Conservation (phyloP, 2,113 vertebrate genomes). For the Microtus pennsylvanicus region DNA sequence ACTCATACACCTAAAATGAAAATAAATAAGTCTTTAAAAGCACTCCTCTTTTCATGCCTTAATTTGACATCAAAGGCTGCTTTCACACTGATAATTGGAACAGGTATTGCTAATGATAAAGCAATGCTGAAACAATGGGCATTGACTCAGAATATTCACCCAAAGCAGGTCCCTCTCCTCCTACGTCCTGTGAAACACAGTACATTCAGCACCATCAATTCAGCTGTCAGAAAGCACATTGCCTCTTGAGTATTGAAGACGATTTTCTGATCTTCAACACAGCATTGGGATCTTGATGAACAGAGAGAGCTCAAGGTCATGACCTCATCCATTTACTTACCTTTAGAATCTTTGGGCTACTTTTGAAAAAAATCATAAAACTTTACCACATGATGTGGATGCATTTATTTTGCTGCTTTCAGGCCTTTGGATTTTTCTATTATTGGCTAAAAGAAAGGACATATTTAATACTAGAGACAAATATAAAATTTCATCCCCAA, state of each 20-base stretch:
- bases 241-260: neutral
- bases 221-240: neutral
- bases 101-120: neutral
- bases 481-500: neutral
- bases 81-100: slow-evolving; percentile 27
- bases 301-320: neutral
- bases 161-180: neutral
- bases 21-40: neutral
- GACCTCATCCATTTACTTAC: neutral
- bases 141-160: too few relatives aligned
- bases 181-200: neutral
- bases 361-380: neutral
- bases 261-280: neutral
- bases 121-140: neutral
- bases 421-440: neutral
- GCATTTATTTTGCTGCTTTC: neutral
- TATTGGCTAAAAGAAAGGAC: neutral
- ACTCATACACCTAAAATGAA: neutral
- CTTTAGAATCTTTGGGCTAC: neutral
- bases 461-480: neutral
- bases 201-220: neutral
- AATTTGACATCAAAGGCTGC: neutral
- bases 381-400: neutral
- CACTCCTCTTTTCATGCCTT: neutral
- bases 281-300: neutral